Percentiles rank a stretch among this genome's conserved stretches.
Evolutionary conservation across 2,113 vertebrate species (phyloP).

Genomic region (Anthoscopus minutus): DNA sequence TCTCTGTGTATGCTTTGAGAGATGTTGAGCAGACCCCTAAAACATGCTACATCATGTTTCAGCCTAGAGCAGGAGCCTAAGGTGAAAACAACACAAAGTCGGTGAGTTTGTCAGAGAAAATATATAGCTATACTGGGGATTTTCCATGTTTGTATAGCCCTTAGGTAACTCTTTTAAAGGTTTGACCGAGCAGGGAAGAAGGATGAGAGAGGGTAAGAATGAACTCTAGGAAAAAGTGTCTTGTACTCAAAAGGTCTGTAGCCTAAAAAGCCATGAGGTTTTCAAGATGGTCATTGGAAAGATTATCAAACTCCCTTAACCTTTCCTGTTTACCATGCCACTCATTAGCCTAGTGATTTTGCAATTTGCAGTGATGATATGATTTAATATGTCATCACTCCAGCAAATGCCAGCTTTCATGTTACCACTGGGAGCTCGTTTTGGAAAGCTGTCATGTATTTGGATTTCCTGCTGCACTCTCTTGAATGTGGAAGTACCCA

Average conservation of each 20-base stretch:
- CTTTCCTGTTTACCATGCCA: background rate
- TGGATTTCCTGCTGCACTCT: background rate
- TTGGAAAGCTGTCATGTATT: background rate
- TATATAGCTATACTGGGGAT: background rate
- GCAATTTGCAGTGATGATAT: background rate
- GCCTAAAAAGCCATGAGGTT: background rate
- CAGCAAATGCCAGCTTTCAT: background rate
- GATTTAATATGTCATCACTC: background rate
- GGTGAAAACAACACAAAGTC: background rate
- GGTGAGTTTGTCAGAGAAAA: background rate
- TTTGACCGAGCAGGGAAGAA: background rate
- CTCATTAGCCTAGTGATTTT: background rate
- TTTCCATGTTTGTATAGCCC: background rate
- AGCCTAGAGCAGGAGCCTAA: background rate
- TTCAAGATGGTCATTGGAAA: background rate
- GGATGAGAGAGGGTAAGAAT: background rate
- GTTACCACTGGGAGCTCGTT: background rate
- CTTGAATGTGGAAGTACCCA: background rate
- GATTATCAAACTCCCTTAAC: background rate
- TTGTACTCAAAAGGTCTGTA: background rate
- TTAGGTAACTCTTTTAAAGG: background rate
- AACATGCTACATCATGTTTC: background rate
- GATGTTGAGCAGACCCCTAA: background rate
- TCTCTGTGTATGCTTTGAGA: background rate
- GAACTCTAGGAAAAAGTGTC: background rate